These are phyloP conservation scores for Thalpophila matura DNA, from an alignment of 2,888 invertebrate genomes.

Conservation along the genomic window DNA sequence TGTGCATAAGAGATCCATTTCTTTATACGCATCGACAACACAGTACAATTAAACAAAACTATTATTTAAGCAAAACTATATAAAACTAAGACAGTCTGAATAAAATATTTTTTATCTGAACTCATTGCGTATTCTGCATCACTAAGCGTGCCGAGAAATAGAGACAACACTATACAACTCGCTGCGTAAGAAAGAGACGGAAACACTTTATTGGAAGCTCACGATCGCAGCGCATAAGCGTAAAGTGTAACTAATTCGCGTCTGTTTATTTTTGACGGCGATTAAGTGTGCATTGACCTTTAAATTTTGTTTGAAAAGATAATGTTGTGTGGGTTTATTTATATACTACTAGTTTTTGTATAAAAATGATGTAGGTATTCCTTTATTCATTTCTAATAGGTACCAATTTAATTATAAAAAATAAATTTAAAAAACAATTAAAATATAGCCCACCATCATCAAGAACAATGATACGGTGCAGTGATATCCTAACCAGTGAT, in stretches of 20 bases:
- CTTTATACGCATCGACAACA: too few relatives aligned
- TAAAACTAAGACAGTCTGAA: neutral
- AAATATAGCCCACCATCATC: too few relatives aligned
- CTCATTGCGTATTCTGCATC: slow-evolving; percentile 29
- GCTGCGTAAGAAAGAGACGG: slow-evolving; percentile 41
- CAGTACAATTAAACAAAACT: neutral
- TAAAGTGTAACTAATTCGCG: slow-evolving; percentile 67
- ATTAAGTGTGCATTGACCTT: slow-evolving; percentile 69
- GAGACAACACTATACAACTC: slow-evolving; percentile 42
- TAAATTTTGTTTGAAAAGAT: slow-evolving; percentile 1
- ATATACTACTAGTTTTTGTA: too few relatives aligned
- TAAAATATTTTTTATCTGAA: slow-evolving; percentile 15
- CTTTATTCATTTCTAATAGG: too few relatives aligned
- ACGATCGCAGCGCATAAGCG: slow-evolving; percentile 51
- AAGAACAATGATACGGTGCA: too few relatives aligned
- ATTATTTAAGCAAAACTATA: neutral
- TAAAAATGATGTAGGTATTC: too few relatives aligned
- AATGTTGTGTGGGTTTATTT: too few relatives aligned
- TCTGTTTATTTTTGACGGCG: slow-evolving; percentile 69
- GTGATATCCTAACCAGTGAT: too few relatives aligned
- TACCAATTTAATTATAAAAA: too few relatives aligned
- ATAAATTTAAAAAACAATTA: too few relatives aligned
- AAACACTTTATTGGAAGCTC: slow-evolving; percentile 51
- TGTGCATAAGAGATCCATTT: too few relatives aligned
- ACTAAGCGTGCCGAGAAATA: slow-evolving; percentile 63